Base-by-base conservation (phyloP, 2,797 vertebrate species). In the Diplodus sargus region DNA sequence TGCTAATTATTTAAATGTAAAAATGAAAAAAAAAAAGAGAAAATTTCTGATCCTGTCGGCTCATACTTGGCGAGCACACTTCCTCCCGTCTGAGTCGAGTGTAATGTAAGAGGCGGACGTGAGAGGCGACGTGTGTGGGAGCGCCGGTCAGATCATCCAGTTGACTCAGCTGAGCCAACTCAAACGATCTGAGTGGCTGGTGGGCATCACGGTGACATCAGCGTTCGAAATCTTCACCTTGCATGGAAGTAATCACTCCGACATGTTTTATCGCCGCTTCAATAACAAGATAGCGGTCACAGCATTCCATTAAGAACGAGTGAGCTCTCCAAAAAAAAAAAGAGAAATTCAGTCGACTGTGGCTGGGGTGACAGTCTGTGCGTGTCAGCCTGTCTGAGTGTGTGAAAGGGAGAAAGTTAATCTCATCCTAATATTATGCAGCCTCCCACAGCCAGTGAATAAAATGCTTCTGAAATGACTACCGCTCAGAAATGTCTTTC, bases 1-100 rank as follows among this genome's bases (percentile, higher is more conserved):
- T 85, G 85, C 58, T 82, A 87, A 89, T 89, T 68, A 79, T 68
- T 53, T 70, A 62, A 80, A 85, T 79, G 39, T 39, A 62, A 78
- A 81, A 70, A 59, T 51, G 28, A 42, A 18, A 13, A 28, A 52
- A 52, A 52, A 42, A 30, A 10, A 39, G 8, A 25, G 3, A 43
- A 53, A 49, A 23, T 65, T 74, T 82, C 78, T 82, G 77, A 84
- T 85, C 49, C 71, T 68, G 82, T 70, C 20, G 23, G 85, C 79
- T 85, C 83, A 82, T 84, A 67, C 64, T 51, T 39, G n/a, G 54
- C 4, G 4, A 76, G 59, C 8, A 39, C 34, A 14, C 71, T 72
- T 59, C 25, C 51, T 69, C 22, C 71, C 9, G 72, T 62, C 43
- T 28, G 60, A 74, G 71, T 85, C 72, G 60, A 62, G 54, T 5